Base-by-base conservation (phyloP, 2,888 invertebrate species). In the Drosophila merina region DNA sequence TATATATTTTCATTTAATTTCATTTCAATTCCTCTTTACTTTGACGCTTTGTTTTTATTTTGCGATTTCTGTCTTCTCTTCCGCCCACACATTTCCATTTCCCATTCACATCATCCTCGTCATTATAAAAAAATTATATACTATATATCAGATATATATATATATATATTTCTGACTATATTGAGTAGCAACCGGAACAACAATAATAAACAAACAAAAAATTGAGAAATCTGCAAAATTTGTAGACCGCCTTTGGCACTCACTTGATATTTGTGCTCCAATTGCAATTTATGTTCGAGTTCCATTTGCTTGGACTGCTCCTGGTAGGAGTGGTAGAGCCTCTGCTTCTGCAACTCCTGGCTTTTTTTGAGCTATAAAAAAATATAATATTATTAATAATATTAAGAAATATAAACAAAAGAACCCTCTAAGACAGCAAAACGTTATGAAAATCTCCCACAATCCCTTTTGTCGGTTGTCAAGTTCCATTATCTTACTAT, bases 301-400 rank as follows among this genome's bases (percentile, higher is more conserved):
- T 96, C 96, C 72, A 98, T 93, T 92, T 97, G 97, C 91, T 97
- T 96, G 88, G 96, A 96, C 92, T 97, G 97, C 89, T 96, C 97
- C 92, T 97, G 97, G 93, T 97, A 98, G 91, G 96, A 96, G 92
- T 97, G 97, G 90, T 97, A 93, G 81, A 98, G 93, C 89, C 97
- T 96, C 93, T 97, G 97, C 90, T 97, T 97, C 92, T 98, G 97
- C 89, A 97, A 93, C 92, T 97, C 97, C 92, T 98, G 97, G 91
- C 97, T 97, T 93, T 97, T 97, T 94, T 97, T 97, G 91, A 98
- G 93, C 96, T 97, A n/a, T 14, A 8, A n/a, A 31, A 28, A 20
- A 0, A 12, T 9, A 26, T 14, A 26, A 4, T 5, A 3, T 9
- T 25, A 38, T 25, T 8, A 4, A 7, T 12, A 44, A n/a, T 36